A percentile compares a stretch with the other conserved stretches of the same genome.
These are phyloP conservation scores for Andrena cerasifolii DNA, from an alignment of 1,140 invertebrate genomes.

Conservation along the genomic window DNA sequence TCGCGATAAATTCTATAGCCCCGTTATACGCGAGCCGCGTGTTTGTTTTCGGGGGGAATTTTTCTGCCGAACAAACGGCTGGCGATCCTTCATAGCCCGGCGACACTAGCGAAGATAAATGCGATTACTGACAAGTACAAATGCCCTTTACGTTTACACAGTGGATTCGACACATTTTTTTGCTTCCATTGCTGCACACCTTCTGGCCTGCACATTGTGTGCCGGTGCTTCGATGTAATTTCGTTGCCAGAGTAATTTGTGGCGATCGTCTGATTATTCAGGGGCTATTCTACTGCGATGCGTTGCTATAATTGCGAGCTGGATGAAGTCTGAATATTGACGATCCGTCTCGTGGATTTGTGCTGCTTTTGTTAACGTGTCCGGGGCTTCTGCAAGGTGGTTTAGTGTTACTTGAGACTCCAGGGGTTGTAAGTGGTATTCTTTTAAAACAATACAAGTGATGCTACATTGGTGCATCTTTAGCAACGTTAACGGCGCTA, in stretches of 20 bases:
- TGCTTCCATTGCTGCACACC: neutral
- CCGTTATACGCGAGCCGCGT: conserved; percentile 24
- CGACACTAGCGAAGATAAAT: conserved; percentile 64
- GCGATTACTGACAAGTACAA: conserved; percentile 64
- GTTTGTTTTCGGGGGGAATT: conserved; percentile 65
- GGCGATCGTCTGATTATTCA: neutral
- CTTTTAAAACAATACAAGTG: too few species aligned
- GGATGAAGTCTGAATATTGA: too few species aligned
- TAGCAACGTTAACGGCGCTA: too few species aligned
- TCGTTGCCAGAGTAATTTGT: conserved; percentile 4
- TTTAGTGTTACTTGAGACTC: too few species aligned
- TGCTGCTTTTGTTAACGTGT: too few species aligned
- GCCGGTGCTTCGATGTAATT: neutral
- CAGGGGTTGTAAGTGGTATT: too few species aligned
- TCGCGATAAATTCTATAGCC: conserved; percentile 24
- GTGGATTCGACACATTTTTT: conserved; percentile 31
- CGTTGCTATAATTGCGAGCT: neutral
- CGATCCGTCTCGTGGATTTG: too few species aligned
- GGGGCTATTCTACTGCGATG: neutral
- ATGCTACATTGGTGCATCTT: too few species aligned
- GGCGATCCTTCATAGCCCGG: conserved; percentile 60
- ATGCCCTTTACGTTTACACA: conserved; percentile 59
- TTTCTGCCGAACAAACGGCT: conserved; percentile 41
- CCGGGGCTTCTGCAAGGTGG: too few species aligned
- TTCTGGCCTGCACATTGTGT: neutral